Conservation (phyloP, 2,113 vertebrate genomes). For the Salvelinus namaycush region DNA sequence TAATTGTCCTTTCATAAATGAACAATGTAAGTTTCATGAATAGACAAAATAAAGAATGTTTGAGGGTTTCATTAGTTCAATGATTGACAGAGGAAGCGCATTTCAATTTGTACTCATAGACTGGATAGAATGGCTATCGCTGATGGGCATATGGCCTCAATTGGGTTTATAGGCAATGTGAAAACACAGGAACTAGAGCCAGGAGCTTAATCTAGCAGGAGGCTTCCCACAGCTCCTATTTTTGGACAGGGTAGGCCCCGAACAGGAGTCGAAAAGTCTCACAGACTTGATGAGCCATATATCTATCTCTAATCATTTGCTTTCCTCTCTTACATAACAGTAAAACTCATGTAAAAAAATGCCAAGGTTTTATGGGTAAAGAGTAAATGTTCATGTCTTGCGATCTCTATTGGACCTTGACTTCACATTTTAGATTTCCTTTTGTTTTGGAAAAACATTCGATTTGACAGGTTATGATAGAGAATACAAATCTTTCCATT, state of each 20-base stretch:
- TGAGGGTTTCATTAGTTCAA: neutral
- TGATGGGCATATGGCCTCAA: neutral
- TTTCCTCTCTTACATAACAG: neutral
- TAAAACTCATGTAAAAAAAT: no score
- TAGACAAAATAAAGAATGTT: neutral
- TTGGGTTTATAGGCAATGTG: neutral
- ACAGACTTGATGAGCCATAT: neutral
- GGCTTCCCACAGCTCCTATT: neutral
- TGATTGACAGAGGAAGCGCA: neutral
- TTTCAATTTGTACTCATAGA: neutral
- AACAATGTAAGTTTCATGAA: no score
- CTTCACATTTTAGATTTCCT: constrained; percentile 33
- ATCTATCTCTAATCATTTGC: neutral
- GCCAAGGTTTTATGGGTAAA: no score
- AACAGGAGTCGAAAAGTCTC: neutral
- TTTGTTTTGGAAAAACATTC: constrained; percentile 31
- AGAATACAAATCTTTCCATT: constrained; percentile 4
- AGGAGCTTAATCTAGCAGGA: no score
- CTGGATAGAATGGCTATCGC: neutral
- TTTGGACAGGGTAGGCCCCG: neutral
- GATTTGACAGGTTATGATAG: constrained; percentile 23
- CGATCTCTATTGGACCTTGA: neutral
- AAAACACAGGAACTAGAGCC: neutral
- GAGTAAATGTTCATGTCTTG: no score
- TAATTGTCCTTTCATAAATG: neutral